Evolutionary conservation across 2,797 vertebrate genomes (phyloP).

Genomic region (Loriculus beryllinus): DNA sequence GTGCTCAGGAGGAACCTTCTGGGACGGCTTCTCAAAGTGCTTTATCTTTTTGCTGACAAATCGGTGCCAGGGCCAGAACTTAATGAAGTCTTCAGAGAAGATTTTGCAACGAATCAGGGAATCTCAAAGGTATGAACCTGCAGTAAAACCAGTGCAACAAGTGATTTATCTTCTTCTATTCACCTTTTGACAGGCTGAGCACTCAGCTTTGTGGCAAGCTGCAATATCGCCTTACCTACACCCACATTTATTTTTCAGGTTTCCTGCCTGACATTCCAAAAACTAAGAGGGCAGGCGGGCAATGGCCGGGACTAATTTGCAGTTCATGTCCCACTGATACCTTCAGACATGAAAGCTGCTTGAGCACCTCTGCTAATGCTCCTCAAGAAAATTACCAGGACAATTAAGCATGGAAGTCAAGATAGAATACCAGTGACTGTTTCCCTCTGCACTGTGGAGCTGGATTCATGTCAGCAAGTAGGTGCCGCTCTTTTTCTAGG

Average conservation of each 20-base stretch:
- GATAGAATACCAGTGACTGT: neutral
- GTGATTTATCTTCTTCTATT: neutral
- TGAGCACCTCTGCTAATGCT: neutral
- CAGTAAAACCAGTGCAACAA: neutral
- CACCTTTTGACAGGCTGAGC: neutral
- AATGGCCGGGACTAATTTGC: neutral
- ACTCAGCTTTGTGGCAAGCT: neutral
- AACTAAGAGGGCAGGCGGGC: neutral
- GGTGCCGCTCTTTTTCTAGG: neutral
- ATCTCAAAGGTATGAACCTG: neutral
- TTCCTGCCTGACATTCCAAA: neutral
- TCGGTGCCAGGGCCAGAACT: neutral
- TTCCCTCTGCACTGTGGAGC: neutral
- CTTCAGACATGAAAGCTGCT: neutral
- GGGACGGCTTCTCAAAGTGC: neutral
- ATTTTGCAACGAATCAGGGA: neutral
- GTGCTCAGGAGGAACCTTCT: neutral
- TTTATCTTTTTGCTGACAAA: neutral
- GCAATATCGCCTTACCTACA: neutral
- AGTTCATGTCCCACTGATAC: neutral
- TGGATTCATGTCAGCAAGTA: neutral
- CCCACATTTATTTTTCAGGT: neutral
- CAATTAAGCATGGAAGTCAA: neutral
- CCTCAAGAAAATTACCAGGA: neutral
- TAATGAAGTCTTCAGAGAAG: neutral